A percentile compares a stretch with the other conserved stretches of the same genome.
phyloP scores from a whole-genome alignment of 2,797 vertebrate genomes.

The Pagetopsis macropterus region DNA sequence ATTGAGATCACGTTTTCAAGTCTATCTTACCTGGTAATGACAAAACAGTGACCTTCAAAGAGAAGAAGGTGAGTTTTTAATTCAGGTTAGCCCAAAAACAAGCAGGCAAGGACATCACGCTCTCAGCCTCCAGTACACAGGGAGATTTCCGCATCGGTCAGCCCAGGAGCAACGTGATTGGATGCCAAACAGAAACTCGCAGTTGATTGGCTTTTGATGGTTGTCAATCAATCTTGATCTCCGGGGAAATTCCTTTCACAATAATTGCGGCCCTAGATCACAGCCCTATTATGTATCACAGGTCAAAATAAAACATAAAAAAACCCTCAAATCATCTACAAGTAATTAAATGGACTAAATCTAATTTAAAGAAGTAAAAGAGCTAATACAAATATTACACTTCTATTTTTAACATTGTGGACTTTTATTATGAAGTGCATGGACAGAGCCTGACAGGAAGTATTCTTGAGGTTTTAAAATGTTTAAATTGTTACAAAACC shows the following conservation, averaged over 20 bases:
- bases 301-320: no score
- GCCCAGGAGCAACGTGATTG: conserved; percentile 41
- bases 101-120: conserved; percentile 68
- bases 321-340: no score
- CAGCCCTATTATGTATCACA: no score
- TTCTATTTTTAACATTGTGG: no score
- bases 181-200: not conserved
- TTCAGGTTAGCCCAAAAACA: conserved; percentile 19
- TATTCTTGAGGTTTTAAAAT: not conserved
- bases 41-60: not conserved
- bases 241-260: not conserved
- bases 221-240: conserved; percentile 1
- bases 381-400: not conserved
- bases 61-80: not conserved
- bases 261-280: no score
- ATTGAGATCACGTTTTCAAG: not conserved
- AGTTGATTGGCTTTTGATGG: conserved; percentile 38
- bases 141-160: conserved; percentile 8
- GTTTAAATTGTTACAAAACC: not conserved
- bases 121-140: not conserved
- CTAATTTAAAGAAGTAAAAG: not conserved
- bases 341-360: no score
- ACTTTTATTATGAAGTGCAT: conserved; percentile 27
- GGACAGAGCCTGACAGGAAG: conserved; percentile 5
- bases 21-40: conserved; percentile 30